Evolutionary conservation across 92 coral and sea anemone species (phyloP).

Genomic region (Micromussa lordhowensis): DNA sequence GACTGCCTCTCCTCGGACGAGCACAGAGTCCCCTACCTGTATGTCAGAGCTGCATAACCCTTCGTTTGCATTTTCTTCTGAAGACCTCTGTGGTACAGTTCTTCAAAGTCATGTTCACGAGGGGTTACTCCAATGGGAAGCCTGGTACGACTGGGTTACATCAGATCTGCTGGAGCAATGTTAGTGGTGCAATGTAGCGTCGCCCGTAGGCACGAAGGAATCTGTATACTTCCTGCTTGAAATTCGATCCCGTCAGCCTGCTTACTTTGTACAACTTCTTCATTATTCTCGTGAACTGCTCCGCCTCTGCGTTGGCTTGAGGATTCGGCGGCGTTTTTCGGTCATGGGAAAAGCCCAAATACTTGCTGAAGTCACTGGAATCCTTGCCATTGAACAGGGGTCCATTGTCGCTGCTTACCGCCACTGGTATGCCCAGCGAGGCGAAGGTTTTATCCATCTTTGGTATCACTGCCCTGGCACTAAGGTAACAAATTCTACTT

Average conservation of each 20-base stretch:
- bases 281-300: slow-evolving; percentile 57
- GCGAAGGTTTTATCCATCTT: slow-evolving; percentile 38
- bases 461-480: slow-evolving; percentile 28
- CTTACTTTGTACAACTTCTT: slow-evolving; percentile 55
- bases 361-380: slow-evolving; percentile 21
- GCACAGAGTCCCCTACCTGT: slow-evolving; percentile 33
- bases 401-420: slow-evolving; percentile 23
- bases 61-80: slow-evolving; percentile 28
- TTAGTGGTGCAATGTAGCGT: slow-evolving; percentile 41
- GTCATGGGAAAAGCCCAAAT: slow-evolving; percentile 31
- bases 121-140: slow-evolving; percentile 27
- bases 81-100: slow-evolving; percentile 22
- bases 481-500: slow-evolving; percentile 39
- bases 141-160: slow-evolving; percentile 48
- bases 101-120: slow-evolving; percentile 21
- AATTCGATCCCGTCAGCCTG: slow-evolving; percentile 23
- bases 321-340: slow-evolving; percentile 50
- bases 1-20: slow-evolving; percentile 19
- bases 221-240: slow-evolving; percentile 35
- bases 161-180: slow-evolving; percentile 35
- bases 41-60: slow-evolving; percentile 32
- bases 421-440: slow-evolving; percentile 29
- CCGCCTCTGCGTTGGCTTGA: slow-evolving; percentile 51
- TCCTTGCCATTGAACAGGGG: slow-evolving; percentile 47
- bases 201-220: slow-evolving; percentile 18